Evolutionary conservation across 2,888 invertebrate species (phyloP), one percentile per base, ranked within the genome.

Genomic region (Germaria angustata): DNA sequence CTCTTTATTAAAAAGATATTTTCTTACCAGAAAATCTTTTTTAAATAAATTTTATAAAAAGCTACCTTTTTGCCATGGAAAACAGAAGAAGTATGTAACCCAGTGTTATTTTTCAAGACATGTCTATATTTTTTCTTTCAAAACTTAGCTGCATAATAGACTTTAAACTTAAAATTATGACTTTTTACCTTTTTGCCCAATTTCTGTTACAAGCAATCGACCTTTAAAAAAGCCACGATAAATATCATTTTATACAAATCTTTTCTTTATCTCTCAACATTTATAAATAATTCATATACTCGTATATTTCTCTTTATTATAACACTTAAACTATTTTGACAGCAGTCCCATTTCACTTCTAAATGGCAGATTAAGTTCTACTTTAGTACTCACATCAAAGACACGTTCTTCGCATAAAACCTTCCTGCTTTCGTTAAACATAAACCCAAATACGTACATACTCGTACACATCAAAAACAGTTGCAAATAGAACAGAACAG

Each of bases 321-420:
- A 24, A 34, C 32, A 59, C 71, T 36, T 51, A 49, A 61, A 46
- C 39, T 72, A 41, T 8, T 51, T 51, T 72, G 61, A 61, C 72
- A 61, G 24, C 9, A 32, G 44, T 75, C 57, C 66, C 79, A 77
- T 75, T 85, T 85, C 82, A 78, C 79, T 75, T 80, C 22, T 69
- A 63, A 65, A 51, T 24, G 59, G 15, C 71, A 71, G 69, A 53
- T 79, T 66, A 71, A 65, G 39, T 68, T 55, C 15, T 20, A 41
- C 24, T 53, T 28, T 28, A 4, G 0, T 20, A 41, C 28, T 28
- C 17, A 13, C 53, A 17, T 49, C 24, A 66, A 51, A 51, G 34
- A 5, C 20, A 20, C 34, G 4, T 36, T 34, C 34, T 36, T n/a
- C 9, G 44, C 7, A 20, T 6, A 13, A 9, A 41, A 17, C 24